Evolutionary conservation across 2,888 invertebrate genomes (phyloP), one percentile per base, ranked within the genome.

Genomic region (Pandemis cinnamomeana): DNA sequence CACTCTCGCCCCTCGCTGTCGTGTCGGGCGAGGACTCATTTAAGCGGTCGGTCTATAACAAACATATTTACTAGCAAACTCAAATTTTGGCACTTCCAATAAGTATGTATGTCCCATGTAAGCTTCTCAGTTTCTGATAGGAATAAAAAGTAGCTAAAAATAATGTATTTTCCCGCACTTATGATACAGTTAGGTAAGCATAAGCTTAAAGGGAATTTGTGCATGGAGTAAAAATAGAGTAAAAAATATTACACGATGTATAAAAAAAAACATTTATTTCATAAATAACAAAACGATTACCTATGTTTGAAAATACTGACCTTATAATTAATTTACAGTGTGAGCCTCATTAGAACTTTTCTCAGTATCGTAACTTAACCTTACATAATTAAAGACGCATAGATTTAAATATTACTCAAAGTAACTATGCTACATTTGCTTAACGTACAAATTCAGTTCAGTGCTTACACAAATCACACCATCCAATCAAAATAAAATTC

Each of bases 241-340:
- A 76, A 7, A n/a, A 46, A 72, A 55, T 36, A 36, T 36, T 2
- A 46, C 11, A 5, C 11, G 67, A 64, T 76, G 64, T 67, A 77
- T 77, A 80, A 81, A 81, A 20, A 20, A 84, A 85, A 80, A 78
- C 75, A 73, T 83, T 82, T 81, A 83, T 79, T 83, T 70, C 11
- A 82, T 82, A 84, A 83, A 84, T 84, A 83, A 84, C 81, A 83
- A 82, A 79, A 80, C 76, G 61, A 75, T 72, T 20, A 77, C 67
- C 20, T n/a, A 13, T 48, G 41, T 75, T n/a, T 70, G 78, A 78
- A 83, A 84, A 86, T 87, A 87, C 86, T 88, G 87, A 88, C 86
- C 87, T 79, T 80, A 66, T 27, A 11, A 10, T 71, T 71, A 76
- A 62, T 71, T 75, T 69, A 66, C 61, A 73, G 60, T 20, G 10